Conservation (phyloP, 2,888 invertebrate genomes). For the Scrobipalpa atriplicella region DNA sequence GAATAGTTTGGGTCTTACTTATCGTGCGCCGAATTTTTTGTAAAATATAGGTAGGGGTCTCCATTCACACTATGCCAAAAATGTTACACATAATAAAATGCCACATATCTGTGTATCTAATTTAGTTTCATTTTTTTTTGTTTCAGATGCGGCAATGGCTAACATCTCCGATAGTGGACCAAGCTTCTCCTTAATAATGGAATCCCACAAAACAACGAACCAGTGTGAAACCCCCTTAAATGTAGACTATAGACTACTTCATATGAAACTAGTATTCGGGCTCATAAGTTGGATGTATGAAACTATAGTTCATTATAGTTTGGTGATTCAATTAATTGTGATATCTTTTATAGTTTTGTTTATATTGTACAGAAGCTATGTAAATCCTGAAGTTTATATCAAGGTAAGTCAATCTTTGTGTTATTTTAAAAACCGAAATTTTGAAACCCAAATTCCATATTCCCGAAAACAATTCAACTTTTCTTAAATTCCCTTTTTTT, state of each 20-base stretch:
- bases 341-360: constrained; percentile 46
- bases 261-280: constrained; percentile 40
- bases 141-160: constrained; percentile 28
- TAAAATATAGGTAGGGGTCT: no score
- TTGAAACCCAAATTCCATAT: no score
- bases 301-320: constrained; percentile 33
- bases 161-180: neutral
- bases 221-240: constrained; percentile 25
- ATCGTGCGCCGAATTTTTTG: no score
- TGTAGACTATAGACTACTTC: constrained; percentile 41
- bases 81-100: no score
- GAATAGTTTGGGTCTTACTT: no score
- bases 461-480: no score
- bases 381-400: constrained; percentile 54
- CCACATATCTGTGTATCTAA: no score
- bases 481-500: no score
- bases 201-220: neutral
- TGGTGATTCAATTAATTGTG: constrained; percentile 43
- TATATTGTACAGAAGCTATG: constrained; percentile 55
- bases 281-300: constrained; percentile 41
- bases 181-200: neutral
- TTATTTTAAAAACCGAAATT: no score
- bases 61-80: no score
- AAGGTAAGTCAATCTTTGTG: constrained; percentile 52
- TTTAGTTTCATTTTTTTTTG: neutral